Base-by-base conservation (phyloP, 2,797 vertebrate genomes). In the Sphenopsis melanotis region DNA sequence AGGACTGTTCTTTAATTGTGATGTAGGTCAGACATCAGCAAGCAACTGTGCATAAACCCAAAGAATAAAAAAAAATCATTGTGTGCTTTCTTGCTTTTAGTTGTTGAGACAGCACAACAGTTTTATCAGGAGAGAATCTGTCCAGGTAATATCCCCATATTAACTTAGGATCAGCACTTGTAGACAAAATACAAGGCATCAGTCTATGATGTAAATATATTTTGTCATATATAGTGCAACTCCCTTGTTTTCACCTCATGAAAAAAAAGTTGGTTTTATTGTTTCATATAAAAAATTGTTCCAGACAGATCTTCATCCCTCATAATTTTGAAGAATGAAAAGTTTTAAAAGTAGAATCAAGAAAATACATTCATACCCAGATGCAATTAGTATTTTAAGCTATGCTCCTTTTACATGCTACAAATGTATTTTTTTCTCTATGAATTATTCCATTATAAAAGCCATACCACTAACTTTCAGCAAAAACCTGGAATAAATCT, bases 161-260 rank as follows among this genome's bases (percentile, higher is more conserved):
- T 63, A 83, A 90, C 23, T 75, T 56, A 80, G 56, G 69, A 89
- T 74, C 47, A 68, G 81, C 93, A 87, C 82, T 94, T 79, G 29
- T 11, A 57, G 49, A 84, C 56, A 79, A 94, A 94, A 83, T 22
- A 66, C 52, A 80, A 77, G 9, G 6, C 42, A 75, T 55, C 83
- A 74, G 36, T 53, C 61, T 89, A 87, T 52, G 30, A 87, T 82
- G 64, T 74, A 95, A 96, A 95, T 77, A 83, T 87, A 93, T 93
- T 95, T 93, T 94, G 82, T 79, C 84, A 87, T 34, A 94, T 87
- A 92, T 47, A 97, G 95, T 97, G 95, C 94, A 97, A 97, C 91
- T 93, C 85, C 88, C 87, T 75, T 93, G 66, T 83, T 96, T 79
- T 65, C 52, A 75, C 32, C 30, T 83, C 47, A 69, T 65, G 42